Base-by-base conservation (phyloP, 2,113 vertebrate species). In the Carassius auratus region DNA sequence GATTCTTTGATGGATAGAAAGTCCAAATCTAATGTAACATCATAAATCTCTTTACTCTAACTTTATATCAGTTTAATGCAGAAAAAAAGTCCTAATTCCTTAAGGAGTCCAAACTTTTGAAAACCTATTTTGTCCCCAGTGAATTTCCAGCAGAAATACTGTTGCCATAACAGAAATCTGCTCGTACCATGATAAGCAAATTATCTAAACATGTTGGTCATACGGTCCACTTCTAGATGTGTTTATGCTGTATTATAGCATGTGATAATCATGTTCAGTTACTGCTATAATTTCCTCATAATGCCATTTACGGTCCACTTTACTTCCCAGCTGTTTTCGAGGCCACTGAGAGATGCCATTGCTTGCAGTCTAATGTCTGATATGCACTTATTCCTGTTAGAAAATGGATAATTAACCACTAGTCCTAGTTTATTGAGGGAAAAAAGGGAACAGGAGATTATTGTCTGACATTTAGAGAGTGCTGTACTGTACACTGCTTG, bases 401-500 rank as follows among this genome's bases (percentile, higher is more conserved):
- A 59, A 42, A 83, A 59, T 6, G 6, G 68, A 83, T 73, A 57
- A 83, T 83, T 42, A 74, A 59, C 66, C 66, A 73, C 81, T 83
- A 73, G 73, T 73, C 50, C 30, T 30, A 73, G 30, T 73, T 38
- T n/a, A 48, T 33, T 52, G n/a, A 33, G 7, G 33, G 21, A 6
- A 33, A 55, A 64, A 57, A 64, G n/a, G 8, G 2, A 8, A 12
- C 23, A 83, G 59, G 15, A 83, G 81, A 52, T 73, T 55, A 57
- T 73, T 73, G 66, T 73, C 50, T 83, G 81, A 74, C 81, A 83
- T 83, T 83, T 83, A 23, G 38, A 83, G 8, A 21, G 30, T 26
- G 50, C 38, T 45, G 17, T 15, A 17, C 38, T 45, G 17, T 15
- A 17, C 42, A 21, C 26, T 74, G 30, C 38, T 50, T 8, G 55